Percentiles rank a stretch among this genome's conserved stretches.
These are phyloP conservation scores for Leptodactylus fallax DNA, from an alignment of 2,797 vertebrate genomes.

Conservation along the genomic window DNA sequence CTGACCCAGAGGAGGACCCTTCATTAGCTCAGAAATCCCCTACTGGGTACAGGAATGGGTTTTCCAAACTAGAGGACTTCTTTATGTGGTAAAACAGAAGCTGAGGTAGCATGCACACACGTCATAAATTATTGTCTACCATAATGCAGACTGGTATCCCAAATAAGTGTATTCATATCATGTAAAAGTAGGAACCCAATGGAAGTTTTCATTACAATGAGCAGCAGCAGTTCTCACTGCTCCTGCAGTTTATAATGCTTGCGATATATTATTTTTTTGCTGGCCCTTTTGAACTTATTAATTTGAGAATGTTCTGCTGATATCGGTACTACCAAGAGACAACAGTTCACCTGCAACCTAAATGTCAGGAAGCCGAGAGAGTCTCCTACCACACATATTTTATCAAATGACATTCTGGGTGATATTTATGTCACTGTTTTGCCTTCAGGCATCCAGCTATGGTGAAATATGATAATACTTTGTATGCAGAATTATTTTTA, in stretches of 20 bases:
- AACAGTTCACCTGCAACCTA: slow-evolving; percentile 42
- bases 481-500: slow-evolving; percentile 22
- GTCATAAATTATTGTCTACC: too few species aligned
- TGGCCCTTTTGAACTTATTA: slow-evolving; percentile 3
- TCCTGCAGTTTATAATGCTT: background rate
- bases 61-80: too few species aligned
- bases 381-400: slow-evolving; percentile 8
- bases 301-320: slow-evolving; percentile 1
- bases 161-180: too few species aligned
- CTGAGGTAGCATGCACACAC: too few species aligned
- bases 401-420: slow-evolving; percentile 20
- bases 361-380: slow-evolving; percentile 24
- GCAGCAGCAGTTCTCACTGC: background rate
- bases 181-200: too few species aligned
- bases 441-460: background rate
- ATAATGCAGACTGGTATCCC: too few species aligned
- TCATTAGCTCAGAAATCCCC: too few species aligned
- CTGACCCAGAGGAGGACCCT: too few species aligned
- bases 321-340: slow-evolving; percentile 10
- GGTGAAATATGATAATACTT: slow-evolving; percentile 1
- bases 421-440: slow-evolving; percentile 19
- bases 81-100: too few species aligned
- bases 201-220: too few species aligned
- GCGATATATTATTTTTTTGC: background rate
- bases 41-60: too few species aligned